These are phyloP conservation scores for Dendrolimus kikuchii DNA, from an alignment of 1,140 invertebrate species.

Conservation along the genomic window DNA sequence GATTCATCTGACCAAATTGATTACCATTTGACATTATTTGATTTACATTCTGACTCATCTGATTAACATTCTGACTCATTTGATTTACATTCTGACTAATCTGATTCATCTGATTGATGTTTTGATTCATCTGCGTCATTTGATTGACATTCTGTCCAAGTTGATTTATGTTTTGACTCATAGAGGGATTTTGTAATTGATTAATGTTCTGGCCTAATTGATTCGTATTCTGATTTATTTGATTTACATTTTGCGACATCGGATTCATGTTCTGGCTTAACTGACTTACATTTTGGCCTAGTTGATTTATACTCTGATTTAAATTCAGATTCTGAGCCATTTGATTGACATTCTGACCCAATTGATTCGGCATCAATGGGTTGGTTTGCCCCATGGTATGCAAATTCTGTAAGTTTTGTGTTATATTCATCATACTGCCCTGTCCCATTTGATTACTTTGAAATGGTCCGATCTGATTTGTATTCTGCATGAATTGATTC, in stretches of 20 bases:
- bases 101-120: slow-evolving; percentile 19
- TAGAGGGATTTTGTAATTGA: slow-evolving; percentile 6
- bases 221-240: slow-evolving; percentile 16
- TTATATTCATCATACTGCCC: slow-evolving; percentile 13
- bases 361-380: slow-evolving; percentile 17
- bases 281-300: slow-evolving; percentile 18
- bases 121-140: slow-evolving; percentile 15
- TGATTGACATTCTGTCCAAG: slow-evolving; percentile 21
- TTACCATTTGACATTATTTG: slow-evolving; percentile 39
- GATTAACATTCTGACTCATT: slow-evolving; percentile 27
- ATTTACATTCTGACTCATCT: slow-evolving; percentile 31
- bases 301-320: slow-evolving; percentile 7
- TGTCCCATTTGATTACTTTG: slow-evolving; percentile 31
- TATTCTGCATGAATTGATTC: slow-evolving; percentile 26
- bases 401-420: slow-evolving; percentile 30
- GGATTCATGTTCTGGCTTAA: slow-evolving; percentile 28
- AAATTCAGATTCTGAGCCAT: slow-evolving; percentile 20
- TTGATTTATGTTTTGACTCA: slow-evolving; percentile 27
- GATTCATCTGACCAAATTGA: slow-evolving; percentile 38
- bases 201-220: slow-evolving; percentile 27
- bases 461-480: slow-evolving; percentile 30
- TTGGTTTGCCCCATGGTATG: slow-evolving; percentile 27
- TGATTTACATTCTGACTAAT: slow-evolving; percentile 23
- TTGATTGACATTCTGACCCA: slow-evolving; percentile 28
- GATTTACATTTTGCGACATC: slow-evolving; percentile 9